Base-by-base conservation (phyloP, 1,140 invertebrate species). In the Pseudomyrmex flavicornis region DNA sequence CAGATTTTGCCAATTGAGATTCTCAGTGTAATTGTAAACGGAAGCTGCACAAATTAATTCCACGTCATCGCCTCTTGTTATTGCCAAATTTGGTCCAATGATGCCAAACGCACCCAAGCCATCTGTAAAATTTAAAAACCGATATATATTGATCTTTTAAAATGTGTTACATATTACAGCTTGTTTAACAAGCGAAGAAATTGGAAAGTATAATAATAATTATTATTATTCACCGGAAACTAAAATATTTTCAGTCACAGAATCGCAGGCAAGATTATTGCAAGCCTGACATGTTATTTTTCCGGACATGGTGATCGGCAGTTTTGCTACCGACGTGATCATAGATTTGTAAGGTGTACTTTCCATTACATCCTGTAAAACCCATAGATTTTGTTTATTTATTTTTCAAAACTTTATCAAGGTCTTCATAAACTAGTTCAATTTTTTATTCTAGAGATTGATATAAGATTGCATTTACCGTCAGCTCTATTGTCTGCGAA, bases 41-140 rank as follows among this genome's bases (percentile, higher is more conserved):
- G 95, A 94, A 2, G 95, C 95, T 4, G 93, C 95, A 88, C 96
- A 96, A 8, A 91, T 94, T 2, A 96, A 69, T 35, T 86, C 91
- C 3, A 95, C 62, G 62, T 95, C 85, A 82, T 96, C 96, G 1
- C 95, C 95, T 44, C 89, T 91, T 1, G 95, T 94, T 12, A 96
- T 91, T 17, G 17, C 17, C 56, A 91, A 83, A n/a, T 89, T 90
- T 80, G 69, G 91, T 59, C 91, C 90, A 15, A 94, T 90, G 56
- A 93, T 90, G n/a, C 91, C 92, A 63, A 95, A 91, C 35, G 92
- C 92, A 22, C 93, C 94, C 15, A 91, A 85, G 58, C 94, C 90
- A 90, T 95, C 94, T 93, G 80, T 65, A 84, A 75, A 46, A 75
- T 58, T 74, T 35, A 48, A 54, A 50, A 63, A 58, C 26, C n/a